Conservation (phyloP, 2,797 vertebrate species). For the Sebastes kiyomatsui region DNA sequence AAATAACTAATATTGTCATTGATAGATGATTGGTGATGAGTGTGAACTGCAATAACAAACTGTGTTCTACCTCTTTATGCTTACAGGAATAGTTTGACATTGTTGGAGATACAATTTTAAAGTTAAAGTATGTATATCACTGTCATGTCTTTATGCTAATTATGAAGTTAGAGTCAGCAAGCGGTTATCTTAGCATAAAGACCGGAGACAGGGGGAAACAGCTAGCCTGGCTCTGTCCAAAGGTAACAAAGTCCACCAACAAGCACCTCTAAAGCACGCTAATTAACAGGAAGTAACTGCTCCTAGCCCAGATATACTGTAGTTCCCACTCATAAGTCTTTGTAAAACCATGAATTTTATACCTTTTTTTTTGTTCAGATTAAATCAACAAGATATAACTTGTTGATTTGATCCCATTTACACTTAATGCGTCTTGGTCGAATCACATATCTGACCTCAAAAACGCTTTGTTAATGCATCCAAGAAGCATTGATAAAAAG, state of each 20-base stretch:
- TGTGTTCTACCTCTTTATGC: neutral
- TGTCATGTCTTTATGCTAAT: neutral
- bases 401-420: no score
- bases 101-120: neutral
- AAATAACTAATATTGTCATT: neutral
- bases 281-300: neutral
- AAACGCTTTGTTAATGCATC: no score
- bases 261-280: neutral
- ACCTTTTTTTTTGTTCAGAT: neutral
- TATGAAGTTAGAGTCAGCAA: neutral
- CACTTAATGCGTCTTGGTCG: no score
- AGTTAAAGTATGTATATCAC: neutral
- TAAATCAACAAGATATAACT: neutral
- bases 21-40: neutral
- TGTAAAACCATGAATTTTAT: neutral
- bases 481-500: no score
- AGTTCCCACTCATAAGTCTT: neutral
- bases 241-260: neutral
- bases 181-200: rapidly evolving
- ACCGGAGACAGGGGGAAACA: no score
- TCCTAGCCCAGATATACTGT: neutral
- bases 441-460: no score
- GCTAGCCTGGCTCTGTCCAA: neutral
- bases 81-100: neutral
- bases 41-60: neutral